Percentiles rank a stretch among this genome's conserved stretches.
These are phyloP conservation scores for Petrocephalus sullivani DNA, from an alignment of 2,797 vertebrate genomes.

Conservation along the genomic window DNA sequence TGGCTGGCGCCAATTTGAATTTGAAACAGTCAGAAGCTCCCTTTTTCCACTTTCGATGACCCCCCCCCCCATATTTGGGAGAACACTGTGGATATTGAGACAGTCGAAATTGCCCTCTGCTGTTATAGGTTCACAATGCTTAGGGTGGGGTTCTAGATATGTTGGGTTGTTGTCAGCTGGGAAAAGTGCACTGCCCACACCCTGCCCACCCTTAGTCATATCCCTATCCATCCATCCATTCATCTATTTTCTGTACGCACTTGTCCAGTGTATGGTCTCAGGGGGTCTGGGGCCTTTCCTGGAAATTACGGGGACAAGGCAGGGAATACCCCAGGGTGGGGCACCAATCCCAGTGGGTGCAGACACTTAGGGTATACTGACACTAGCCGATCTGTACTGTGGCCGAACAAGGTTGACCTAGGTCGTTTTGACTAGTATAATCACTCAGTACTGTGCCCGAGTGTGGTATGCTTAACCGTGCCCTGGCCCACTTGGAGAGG, in stretches of 20 bases:
- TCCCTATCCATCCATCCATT: not conserved
- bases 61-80: not conserved
- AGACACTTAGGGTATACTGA: not conserved
- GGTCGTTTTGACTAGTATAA: not conserved
- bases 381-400: not conserved
- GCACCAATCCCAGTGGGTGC: not conserved
- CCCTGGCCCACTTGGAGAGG: not conserved
- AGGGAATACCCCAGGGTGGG: not conserved
- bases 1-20: conserved; percentile 28
- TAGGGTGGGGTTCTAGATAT: not conserved
- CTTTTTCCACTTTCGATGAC: conserved; percentile 6
- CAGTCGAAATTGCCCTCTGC: not conserved
- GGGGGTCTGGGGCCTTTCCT: not conserved
- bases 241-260: not conserved
- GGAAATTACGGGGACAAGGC: not conserved
- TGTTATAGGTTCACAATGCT: not conserved
- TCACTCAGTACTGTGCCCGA: not conserved
- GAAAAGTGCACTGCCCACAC: not conserved
- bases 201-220: not conserved
- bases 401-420: not conserved
- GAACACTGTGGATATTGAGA: not conserved
- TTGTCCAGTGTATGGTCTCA: not conserved
- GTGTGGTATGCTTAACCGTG: not conserved
- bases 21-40: conserved; percentile 27
- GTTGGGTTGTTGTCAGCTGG: not conserved